Conservation (phyloP, 2,113 vertebrate genomes). For the Heteronetta atricapilla region DNA sequence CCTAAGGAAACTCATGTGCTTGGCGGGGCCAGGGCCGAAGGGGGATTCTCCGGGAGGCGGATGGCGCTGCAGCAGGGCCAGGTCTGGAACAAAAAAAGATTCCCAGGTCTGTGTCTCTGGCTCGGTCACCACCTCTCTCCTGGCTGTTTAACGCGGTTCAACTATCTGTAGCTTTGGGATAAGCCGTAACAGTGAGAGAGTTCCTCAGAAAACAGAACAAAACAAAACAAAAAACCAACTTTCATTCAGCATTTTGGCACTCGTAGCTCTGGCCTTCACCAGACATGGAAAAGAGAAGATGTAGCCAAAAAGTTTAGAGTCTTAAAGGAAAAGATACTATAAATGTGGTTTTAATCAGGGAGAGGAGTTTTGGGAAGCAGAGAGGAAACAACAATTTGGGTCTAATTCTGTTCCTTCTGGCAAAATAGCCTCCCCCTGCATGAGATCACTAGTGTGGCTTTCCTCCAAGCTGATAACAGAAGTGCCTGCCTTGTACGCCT, state of each 20-base stretch:
- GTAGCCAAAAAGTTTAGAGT: constrained; percentile 11
- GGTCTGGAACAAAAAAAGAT: not conserved
- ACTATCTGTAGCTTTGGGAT: not conserved
- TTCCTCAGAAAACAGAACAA: not conserved
- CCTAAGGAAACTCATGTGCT: not conserved
- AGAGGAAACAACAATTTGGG: constrained; percentile 43
- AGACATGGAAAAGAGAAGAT: constrained; percentile 33
- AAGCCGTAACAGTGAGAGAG: not conserved
- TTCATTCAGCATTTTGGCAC: constrained; percentile 27
- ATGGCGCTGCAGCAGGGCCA: rapidly evolving
- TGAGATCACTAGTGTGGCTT: constrained; percentile 39
- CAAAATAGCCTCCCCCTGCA: not conserved
- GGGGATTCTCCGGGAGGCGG: not conserved
- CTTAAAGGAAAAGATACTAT: not conserved
- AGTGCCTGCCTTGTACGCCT: not conserved
- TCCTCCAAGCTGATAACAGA: constrained; percentile 49
- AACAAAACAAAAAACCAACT: not conserved
- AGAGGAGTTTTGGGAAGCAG: not conserved
- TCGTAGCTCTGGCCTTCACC: not conserved
- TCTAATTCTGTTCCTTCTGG: constrained; percentile 32
- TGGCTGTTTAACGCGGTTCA: not conserved
- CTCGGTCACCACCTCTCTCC: not conserved
- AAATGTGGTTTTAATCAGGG: constrained; percentile 28
- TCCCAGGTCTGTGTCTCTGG: not conserved
- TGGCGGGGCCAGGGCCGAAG: not conserved